Percentiles rank a stretch among this genome's conserved stretches.
phyloP scores from a whole-genome alignment of 2,113 vertebrate genomes.

The Kryptolebias marmoratus region DNA sequence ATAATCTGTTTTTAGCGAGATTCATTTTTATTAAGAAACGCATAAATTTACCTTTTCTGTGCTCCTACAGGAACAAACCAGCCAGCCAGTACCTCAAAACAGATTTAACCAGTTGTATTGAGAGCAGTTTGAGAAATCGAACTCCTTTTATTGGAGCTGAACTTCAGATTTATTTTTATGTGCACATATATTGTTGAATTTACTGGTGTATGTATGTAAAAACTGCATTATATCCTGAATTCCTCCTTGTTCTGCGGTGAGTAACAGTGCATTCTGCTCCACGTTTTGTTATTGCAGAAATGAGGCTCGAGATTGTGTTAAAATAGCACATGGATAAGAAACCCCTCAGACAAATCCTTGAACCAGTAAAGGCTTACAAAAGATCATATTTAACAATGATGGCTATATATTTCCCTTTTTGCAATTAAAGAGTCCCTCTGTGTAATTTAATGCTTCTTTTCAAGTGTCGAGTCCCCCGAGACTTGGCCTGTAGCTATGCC shows the following conservation, averaged over 20 bases:
- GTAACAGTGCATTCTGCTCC: slow-evolving; percentile 10
- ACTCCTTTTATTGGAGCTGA: too few species aligned
- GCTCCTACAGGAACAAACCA: background rate
- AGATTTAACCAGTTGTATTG: background rate
- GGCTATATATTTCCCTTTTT: slow-evolving; percentile 78
- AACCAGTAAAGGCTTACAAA: slow-evolving; percentile 75
- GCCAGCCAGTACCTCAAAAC: too few species aligned
- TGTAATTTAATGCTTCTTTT: slow-evolving; percentile 83
- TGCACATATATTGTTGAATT: too few species aligned
- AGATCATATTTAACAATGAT: slow-evolving; percentile 80
- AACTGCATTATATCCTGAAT: background rate
- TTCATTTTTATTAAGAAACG: background rate
- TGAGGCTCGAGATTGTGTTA: slow-evolving; percentile 30
- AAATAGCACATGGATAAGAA: slow-evolving; percentile 57
- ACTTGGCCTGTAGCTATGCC: slow-evolving; percentile 77
- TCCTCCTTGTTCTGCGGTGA: slow-evolving; percentile 11
- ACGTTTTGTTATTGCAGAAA: slow-evolving; percentile 26
- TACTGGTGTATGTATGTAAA: background rate
- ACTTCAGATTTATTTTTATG: too few species aligned
- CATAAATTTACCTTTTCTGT: background rate
- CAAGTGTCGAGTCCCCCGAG: slow-evolving; percentile 78
- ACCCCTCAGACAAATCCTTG: slow-evolving; percentile 69
- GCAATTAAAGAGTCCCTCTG: slow-evolving; percentile 80
- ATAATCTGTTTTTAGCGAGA: slow-evolving; percentile 11
- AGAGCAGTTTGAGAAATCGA: too few species aligned